Base-by-base conservation (phyloP, 2,797 vertebrate genomes). In the Benthosema pterotum region DNA sequence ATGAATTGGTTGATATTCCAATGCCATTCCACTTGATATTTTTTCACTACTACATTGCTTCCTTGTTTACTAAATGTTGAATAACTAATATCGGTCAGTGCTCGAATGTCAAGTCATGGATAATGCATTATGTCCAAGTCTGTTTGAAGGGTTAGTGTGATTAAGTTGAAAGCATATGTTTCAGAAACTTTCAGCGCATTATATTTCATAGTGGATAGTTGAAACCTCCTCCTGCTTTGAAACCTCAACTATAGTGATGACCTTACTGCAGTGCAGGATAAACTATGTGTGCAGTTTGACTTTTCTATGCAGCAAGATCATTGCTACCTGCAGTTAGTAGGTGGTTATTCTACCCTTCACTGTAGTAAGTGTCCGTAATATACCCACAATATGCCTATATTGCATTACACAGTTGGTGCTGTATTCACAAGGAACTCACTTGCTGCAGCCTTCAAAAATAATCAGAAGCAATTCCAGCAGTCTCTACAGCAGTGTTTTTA, bases 281-380 rank as follows among this genome's bases (percentile, higher is more conserved):
- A 22, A 52, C 47, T 25, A n/a, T 62, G n/a, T 1, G 12, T 53
- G 22, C 18, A 12, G 43, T 65, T 25, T 13, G 42, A 62, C 52
- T 65, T 52, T 50, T 51, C 45, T 6, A 22, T 11, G 12, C 43
- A 28, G 11, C 45, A 42, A n/a, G n/a, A 14, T 57, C 19, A 45
- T 48, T 54, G 66, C 15, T 42, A 18, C 25, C 65, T 18, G 45
- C 57, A 51, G 56, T 68, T 57, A 42, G 57, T 57, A 11, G 1
- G 25, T 4, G 7, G 54, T 51, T 71, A 45, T 32, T 57, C 45
- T 59, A 77, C 62, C 42, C 19, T 28, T 38, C 32, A 38, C 19
- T 57, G 59, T 78, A 82, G 59, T 78, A 82, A 83, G 75, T 81
- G 72, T 60, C 65, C 62, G 65, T 51, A 12, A 80, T 78, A n/a